Base-by-base conservation (phyloP, 2,888 invertebrate species). In the Leptogaster cylindrica region DNA sequence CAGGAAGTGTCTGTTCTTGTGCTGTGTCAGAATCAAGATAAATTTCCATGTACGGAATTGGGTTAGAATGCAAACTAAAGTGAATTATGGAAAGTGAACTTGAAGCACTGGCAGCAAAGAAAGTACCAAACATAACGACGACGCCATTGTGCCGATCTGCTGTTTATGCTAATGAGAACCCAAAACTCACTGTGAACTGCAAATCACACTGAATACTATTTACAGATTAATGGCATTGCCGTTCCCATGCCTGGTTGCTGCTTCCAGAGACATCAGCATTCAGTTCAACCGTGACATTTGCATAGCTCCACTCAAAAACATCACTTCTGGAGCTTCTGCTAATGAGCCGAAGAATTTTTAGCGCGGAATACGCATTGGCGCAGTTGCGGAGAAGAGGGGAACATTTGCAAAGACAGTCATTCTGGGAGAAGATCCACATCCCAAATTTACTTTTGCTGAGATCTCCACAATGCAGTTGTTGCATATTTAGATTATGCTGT, bases 151-250 rank as follows among this genome's bases (percentile, higher is more conserved):
- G n/a, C n/a, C n/a, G n/a, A n/a, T n/a, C n/a, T n/a, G n/a, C 36
- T 55, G 33, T 55, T 55, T 36, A 55, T 55, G 52, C 27, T 33
- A 55, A 55, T 31, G 55, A 36, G 25, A 7, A 36, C 31, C 55
- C 12, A 14, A n/a, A 52, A 52, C 23, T 36, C 3, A 39, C 12
- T 36, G 36, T 20, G 20, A 23, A 25, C 23, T 20, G 14, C 23
- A 36, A 14, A 18, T 36, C 23, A 36, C 39, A 23, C 6, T 23
- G 20, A 20, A 20, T 20, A 20, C 36, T 39, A 55, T 20, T 12
- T 55, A 20, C 39, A 55, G 55, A 55, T 18, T 12, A 23, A 5
- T 36, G 55, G 23, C 55, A 55, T 39, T 55, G 55, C 4, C 23
- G 12, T 55, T 39, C 36, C 36, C 18, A 6, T 36, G 33, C 36